Evolutionary conservation across 1,140 invertebrate genomes (phyloP).

Genomic region (Drosophila orosa): DNA sequence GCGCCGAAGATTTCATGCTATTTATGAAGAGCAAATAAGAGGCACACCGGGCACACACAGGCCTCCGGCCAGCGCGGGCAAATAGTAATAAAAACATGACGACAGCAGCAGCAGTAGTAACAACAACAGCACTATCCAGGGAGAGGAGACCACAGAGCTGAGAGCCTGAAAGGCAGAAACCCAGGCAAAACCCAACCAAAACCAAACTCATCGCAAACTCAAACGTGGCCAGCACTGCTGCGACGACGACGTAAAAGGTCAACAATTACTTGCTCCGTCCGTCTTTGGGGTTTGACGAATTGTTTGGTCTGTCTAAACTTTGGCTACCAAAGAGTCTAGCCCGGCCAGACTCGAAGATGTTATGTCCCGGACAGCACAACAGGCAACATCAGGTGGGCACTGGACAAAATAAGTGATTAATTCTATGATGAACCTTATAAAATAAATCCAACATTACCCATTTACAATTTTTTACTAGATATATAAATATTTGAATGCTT

Average conservation of each 20-base stretch:
- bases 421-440: too few relatives aligned
- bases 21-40: conserved; percentile 80
- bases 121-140: conserved; percentile 33
- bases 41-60: conserved; percentile 19
- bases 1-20: conserved; percentile 78
- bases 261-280: conserved; percentile 75
- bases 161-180: conserved; percentile 34
- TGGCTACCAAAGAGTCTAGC: conserved; percentile 81
- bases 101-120: conserved; percentile 54
- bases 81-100: conserved; percentile 82
- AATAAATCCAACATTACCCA: too few relatives aligned
- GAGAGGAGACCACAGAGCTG: conserved; percentile 12
- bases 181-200: conserved; percentile 8
- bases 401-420: neutral
- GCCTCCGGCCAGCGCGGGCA: conserved; percentile 68
- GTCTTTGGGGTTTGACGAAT: conserved; percentile 68
- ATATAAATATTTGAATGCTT: too few relatives aligned
- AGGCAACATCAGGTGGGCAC: conserved; percentile 32
- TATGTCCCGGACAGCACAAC: conserved; percentile 38
- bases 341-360: conserved; percentile 59
- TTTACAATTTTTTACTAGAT: too few relatives aligned
- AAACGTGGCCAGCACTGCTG: conserved; percentile 64
- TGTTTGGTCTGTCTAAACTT: conserved; percentile 82
- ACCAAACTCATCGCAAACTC: conserved; percentile 35
- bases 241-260: conserved; percentile 77